Percentiles rank a stretch among this genome's conserved stretches.
Conservation (phyloP, 92 coral and sea anemone genomes). For the Paragorgia papillata region DNA sequence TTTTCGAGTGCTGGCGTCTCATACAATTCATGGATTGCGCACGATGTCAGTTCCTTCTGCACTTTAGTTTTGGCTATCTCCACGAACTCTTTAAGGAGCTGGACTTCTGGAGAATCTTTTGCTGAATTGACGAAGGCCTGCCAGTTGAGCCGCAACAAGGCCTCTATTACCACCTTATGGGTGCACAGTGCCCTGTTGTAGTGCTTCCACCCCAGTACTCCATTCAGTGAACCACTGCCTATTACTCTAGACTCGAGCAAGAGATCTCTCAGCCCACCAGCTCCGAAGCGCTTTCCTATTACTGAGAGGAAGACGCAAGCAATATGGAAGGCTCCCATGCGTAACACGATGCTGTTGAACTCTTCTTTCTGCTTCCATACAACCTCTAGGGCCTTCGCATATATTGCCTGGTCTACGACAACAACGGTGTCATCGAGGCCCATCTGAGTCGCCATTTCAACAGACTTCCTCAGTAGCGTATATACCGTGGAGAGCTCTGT, state of each 20-base stretch:
- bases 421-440: slow-evolving; percentile 57
- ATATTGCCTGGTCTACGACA: slow-evolving; percentile 64
- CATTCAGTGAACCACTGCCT: slow-evolving; percentile 4
- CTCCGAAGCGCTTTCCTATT: slow-evolving; percentile 48
- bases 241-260: slow-evolving; percentile 34
- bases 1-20: too few relatives aligned
- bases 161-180: too few relatives aligned
- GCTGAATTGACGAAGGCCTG: too few relatives aligned
- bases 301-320: slow-evolving; percentile 39
- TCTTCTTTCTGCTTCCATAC: slow-evolving; percentile 57
- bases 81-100: too few relatives aligned
- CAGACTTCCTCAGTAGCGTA: slow-evolving; percentile 60
- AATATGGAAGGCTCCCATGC: slow-evolving; percentile 45
- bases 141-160: too few relatives aligned
- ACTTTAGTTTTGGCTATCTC: too few relatives aligned
- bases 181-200: slow-evolving; percentile 30
- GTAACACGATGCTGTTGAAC: slow-evolving; percentile 43
- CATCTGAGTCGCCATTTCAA: slow-evolving; percentile 62
- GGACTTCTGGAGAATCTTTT: too few relatives aligned
- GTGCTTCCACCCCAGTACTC: slow-evolving; percentile 11
- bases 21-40: too few relatives aligned
- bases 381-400: slow-evolving; percentile 57
- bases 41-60: too few relatives aligned
- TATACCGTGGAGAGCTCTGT: slow-evolving; percentile 69
- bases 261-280: slow-evolving; percentile 45